Evolutionary conservation across 2,797 vertebrate genomes (phyloP), one percentile per base, ranked within the genome.

Genomic region (Acestrorhynchus altus): DNA sequence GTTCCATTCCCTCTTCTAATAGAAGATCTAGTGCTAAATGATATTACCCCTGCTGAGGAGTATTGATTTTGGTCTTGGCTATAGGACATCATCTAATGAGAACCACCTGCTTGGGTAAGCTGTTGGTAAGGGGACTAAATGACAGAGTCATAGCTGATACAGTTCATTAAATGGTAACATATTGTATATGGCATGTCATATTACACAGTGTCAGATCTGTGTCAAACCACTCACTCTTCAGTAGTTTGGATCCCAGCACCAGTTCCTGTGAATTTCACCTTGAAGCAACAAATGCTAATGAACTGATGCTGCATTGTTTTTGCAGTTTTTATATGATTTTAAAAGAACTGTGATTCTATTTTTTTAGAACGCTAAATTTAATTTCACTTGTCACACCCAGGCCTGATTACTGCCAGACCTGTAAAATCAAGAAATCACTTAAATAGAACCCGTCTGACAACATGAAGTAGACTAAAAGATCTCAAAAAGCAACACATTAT

Each of bases 31-130:
- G 44, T 76, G 8, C 42, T 31, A 63, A 51, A 57, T 60, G 46
- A 81, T 44, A 54, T 72, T 74, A 60, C 61, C n/a, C 59, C 47
- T 70, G 42, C 56, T 72, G 49, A 51, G 52, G 54, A 24, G 28
- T 72, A 81, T 77, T 35, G 74, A 81, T 76, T 72, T 61, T 1
- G 24, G 4, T 40, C 61, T 66, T 59, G 28, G 28, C 39, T 31
- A 22, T 72, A 73, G 72, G 61, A 71, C 71, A 49, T n/a, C 26
- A 24, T 18, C 16, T 22, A 31, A 61, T 79, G 57, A 13, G 59
- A 24, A 8, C 22, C 35, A 39, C 46, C 67, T 24, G 72, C 56
- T 66, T 26, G 63, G 40, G 51, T 49, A 51, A 61, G 71, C 49
- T 54, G 63, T 70, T 61, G 59, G 31, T 35, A 35, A 65, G 49